Evolutionary conservation across 2,113 vertebrate species (phyloP), one percentile per base, ranked within the genome.

Genomic region (Chlorocebus sabaeus): DNA sequence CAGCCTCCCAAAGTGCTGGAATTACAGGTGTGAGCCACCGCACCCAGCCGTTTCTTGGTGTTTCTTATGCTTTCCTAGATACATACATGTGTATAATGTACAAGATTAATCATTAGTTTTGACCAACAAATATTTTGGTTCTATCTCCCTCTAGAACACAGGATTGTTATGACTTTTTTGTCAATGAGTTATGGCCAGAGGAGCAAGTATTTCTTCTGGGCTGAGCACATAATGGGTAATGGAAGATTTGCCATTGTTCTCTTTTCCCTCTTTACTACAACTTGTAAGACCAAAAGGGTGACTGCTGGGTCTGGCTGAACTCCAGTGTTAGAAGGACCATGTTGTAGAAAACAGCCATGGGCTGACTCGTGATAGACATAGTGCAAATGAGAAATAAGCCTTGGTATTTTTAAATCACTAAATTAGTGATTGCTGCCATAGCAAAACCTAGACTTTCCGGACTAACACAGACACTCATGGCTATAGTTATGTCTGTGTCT

Each of bases 41-140:
- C 2, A 5, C 61, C 61, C 1, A 13, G 61, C 12, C 0, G 0
- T 12, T 64, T 64, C 27, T 64, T 32, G 27, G 30, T 48, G 8
- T 79, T 87, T 72, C 27, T 68, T 57, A 45, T 81, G 35, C 1
- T 82, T 67, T 92, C 25, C 48, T 32, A 67, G n/a, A n/a, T 18
- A 68, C 5, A 82, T 45, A 13, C 6, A 20, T 35, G 22, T 67
- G 18, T 59, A 57, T 16, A 57, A 2, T 23, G 1, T 35, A 40
- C 4, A 32, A 3, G 30, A 52, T 20, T 35, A 48, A 13, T 35
- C 30, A 61, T 57, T 73, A n/a, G 6, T 48, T 23, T 14, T 76
- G 1, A 61, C 50, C 40, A 2, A 73, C 35, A 52, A 84, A 81
- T 16, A 92, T 48, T 85, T 40, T 75, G 30, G 8, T 40, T 84